Conservation (phyloP, 2,888 invertebrate species). For the Nomada lathburiana region DNA sequence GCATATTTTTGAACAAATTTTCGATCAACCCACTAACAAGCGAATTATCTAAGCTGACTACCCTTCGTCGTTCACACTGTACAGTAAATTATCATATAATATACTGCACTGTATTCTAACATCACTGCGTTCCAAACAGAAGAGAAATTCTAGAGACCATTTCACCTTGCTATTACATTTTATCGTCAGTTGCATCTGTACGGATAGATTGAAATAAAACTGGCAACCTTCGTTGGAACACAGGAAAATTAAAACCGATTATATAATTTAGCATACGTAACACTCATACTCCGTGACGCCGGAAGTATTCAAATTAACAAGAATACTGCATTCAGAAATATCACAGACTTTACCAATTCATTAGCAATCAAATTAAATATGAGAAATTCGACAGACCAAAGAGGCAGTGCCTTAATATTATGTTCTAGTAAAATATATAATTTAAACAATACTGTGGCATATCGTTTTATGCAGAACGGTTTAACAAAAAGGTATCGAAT, state of each 20-base stretch:
- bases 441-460: too few species aligned
- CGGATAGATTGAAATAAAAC: constrained; percentile 2
- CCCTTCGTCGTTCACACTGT: background rate
- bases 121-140: background rate
- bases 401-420: too few species aligned
- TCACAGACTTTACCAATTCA: constrained; percentile 23
- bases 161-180: background rate
- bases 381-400: background rate
- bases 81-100: background rate
- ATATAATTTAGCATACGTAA: constrained; percentile 47
- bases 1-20: too few species aligned
- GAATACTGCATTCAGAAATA: constrained; percentile 41
- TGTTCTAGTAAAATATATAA: too few species aligned
- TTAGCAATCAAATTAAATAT: constrained; percentile 1
- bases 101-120: background rate
- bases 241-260: constrained; percentile 49
- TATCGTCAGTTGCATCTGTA: background rate
- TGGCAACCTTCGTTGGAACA: constrained; percentile 23
- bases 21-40: too few species aligned
- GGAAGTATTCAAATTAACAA: constrained; percentile 50
- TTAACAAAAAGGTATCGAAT: too few species aligned
- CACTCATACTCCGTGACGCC: constrained; percentile 25
- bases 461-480: too few species aligned
- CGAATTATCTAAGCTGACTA: too few species aligned
- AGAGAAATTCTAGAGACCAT: background rate